A percentile compares a stretch with the other conserved stretches of the same genome.
Conservation (phyloP, 2,113 vertebrate species). For the Circaetus cinerascens region DNA sequence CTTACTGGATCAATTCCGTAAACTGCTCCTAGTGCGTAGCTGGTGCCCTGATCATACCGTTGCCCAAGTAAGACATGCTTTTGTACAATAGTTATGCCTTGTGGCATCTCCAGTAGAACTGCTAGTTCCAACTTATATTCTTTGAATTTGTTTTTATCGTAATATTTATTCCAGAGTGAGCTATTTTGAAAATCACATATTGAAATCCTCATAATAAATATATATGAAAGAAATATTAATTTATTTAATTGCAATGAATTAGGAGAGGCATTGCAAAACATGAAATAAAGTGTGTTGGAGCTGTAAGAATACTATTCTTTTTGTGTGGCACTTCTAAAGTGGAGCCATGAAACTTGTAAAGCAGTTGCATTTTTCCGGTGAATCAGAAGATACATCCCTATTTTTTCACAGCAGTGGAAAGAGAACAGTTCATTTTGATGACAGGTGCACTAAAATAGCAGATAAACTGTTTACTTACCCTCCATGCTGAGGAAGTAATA, state of each 20-base stretch:
- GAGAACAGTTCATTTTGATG: neutral
- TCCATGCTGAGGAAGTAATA: neutral
- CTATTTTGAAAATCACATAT: neutral
- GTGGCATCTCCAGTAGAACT: neutral
- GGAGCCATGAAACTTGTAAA: neutral
- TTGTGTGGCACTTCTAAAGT: neutral
- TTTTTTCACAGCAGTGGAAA: neutral
- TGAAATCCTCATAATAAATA: neutral
- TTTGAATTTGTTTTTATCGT: neutral
- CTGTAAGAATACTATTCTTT: neutral
- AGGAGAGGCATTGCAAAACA: neutral
- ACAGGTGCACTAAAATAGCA: neutral
- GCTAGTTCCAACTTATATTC: neutral
- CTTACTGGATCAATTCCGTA: conserved; percentile 77
- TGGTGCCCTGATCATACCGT: conserved; percentile 83
- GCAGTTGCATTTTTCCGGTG: neutral
- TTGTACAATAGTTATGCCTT: neutral
- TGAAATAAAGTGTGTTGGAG: neutral
- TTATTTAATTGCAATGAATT: neutral
- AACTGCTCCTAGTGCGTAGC: conserved; percentile 82
- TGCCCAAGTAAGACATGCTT: conserved; percentile 71
- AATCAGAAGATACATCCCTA: neutral
- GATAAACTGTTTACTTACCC: neutral
- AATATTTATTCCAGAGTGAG: neutral
- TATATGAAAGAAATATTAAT: neutral